Evolutionary conservation across 2,113 vertebrate species (phyloP), one percentile per base, ranked within the genome.

Genomic region (Notechis scutatus): DNA sequence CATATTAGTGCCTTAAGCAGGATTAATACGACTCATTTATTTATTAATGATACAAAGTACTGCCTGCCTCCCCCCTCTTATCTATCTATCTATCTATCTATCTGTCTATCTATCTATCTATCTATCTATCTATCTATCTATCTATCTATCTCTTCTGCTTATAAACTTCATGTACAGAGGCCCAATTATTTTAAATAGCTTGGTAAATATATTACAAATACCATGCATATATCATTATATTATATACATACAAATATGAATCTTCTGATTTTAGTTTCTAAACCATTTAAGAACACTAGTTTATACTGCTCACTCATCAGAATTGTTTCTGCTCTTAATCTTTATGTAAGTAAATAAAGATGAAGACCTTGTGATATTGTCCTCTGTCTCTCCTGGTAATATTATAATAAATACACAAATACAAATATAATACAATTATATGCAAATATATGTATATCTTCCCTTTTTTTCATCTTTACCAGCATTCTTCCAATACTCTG

Each of bases 71-170:
- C 54, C 14, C 15, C 0, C 42, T 42, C 42, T 42, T 45, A 1
- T 56, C 18, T 5, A 1, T 21, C 55, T 20, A 0, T 23, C 56
- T 3, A 0, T 57, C 56, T 52, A 0, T 52, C 50, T 52, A 0
- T 52, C 50, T 52, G 0, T 52, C 50, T 50, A 7, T 50, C 50
- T 50, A 7, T 50, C 50, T 50, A 7, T 50, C 50, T 50, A 7
- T 50, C 50, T 50, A 7, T 50, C 50, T 50, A 7, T 50, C 50
- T 50, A 10, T 52, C 50, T 52, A 12, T 52, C 50, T 18, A 1
- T 4, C 24, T 61, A 2, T 50, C 47, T 50, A 1, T 50, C 47
- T 47, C 47, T 47, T 47, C 29, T 69, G 61, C 61, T n/a, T 69
- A 69, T 69, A 69, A 69, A 11, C 29, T 69, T n/a, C 61, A 12